Conservation (phyloP, 2,113 vertebrate species). For the Phycodurus eques region DNA sequence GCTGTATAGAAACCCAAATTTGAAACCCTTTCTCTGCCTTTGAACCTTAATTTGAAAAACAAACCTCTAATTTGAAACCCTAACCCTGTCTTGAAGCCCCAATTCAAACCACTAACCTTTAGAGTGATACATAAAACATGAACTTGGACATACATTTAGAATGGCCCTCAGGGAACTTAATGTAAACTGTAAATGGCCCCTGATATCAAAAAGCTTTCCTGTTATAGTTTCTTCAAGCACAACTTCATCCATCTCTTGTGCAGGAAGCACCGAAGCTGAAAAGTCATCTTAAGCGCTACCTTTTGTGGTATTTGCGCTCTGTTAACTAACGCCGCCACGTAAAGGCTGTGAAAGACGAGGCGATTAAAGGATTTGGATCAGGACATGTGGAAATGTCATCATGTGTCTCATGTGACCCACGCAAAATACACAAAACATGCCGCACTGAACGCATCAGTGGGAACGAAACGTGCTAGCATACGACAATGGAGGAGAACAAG, state of each 20-base stretch:
- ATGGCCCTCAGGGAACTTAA: background rate
- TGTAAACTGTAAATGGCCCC: background rate
- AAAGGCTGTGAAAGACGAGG: constrained; percentile 12
- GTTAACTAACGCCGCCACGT: constrained; percentile 43
- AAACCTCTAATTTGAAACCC: too few relatives aligned
- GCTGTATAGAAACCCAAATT: too few relatives aligned
- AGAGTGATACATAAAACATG: too few relatives aligned
- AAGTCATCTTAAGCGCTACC: constrained; percentile 52
- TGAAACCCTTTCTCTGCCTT: too few relatives aligned
- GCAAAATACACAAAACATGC: too few relatives aligned
- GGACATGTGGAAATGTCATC: constrained; percentile 20
- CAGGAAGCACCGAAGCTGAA: constrained; percentile 45
- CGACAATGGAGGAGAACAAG: too few relatives aligned
- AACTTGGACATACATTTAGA: background rate
- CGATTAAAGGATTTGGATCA: constrained; percentile 47
- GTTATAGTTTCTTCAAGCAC: background rate
- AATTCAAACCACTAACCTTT: background rate
- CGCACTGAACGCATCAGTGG: too few relatives aligned
- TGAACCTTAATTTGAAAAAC: too few relatives aligned
- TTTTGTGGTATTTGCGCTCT: constrained; percentile 52
- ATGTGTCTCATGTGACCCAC: constrained; percentile 7
- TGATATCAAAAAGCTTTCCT: background rate
- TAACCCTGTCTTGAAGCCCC: too few relatives aligned
- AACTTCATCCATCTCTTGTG: background rate
- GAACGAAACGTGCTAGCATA: too few relatives aligned